These are phyloP conservation scores for Nebria brevicollis DNA, from an alignment of 2,888 invertebrate genomes.

Conservation along the genomic window DNA sequence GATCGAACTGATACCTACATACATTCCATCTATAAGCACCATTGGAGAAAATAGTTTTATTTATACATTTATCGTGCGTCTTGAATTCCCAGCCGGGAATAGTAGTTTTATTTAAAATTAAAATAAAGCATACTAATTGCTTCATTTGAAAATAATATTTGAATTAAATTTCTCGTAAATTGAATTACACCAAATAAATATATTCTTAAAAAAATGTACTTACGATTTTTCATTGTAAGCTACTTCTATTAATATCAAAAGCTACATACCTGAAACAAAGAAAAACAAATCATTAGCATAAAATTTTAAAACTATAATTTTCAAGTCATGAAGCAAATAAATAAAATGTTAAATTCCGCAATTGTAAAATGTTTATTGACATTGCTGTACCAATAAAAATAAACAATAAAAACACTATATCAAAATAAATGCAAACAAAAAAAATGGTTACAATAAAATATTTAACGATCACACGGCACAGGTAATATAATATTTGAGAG, in stretches of 20 bases:
- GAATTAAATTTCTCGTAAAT: too few relatives aligned
- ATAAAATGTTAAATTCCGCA: neutral
- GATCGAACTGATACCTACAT: neutral
- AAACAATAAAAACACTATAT: neutral
- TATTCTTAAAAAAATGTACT: too few relatives aligned
- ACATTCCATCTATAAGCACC: too few relatives aligned
- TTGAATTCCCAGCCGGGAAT: too few relatives aligned
- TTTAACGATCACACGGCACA: conserved; percentile 4
- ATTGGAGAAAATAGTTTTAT: too few relatives aligned
- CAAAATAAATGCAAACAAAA: neutral
- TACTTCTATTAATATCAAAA: neutral
- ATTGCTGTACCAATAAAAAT: neutral
- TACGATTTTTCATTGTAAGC: too few relatives aligned
- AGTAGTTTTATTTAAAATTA: too few relatives aligned
- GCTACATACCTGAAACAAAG: neutral
- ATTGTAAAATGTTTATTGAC: neutral
- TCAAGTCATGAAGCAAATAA: neutral
- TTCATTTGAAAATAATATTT: too few relatives aligned
- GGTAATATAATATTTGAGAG: conserved; percentile 28
- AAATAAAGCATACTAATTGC: too few relatives aligned
- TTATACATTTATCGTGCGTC: too few relatives aligned
- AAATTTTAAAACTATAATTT: neutral
- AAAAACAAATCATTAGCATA: neutral
- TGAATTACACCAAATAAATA: too few relatives aligned
- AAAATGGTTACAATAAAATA: neutral